A percentile compares a stretch with the other conserved stretches of the same genome.
These are phyloP conservation scores for Benitochromis conjunctus DNA, from an alignment of 2,113 vertebrate genomes.

Conservation along the genomic window DNA sequence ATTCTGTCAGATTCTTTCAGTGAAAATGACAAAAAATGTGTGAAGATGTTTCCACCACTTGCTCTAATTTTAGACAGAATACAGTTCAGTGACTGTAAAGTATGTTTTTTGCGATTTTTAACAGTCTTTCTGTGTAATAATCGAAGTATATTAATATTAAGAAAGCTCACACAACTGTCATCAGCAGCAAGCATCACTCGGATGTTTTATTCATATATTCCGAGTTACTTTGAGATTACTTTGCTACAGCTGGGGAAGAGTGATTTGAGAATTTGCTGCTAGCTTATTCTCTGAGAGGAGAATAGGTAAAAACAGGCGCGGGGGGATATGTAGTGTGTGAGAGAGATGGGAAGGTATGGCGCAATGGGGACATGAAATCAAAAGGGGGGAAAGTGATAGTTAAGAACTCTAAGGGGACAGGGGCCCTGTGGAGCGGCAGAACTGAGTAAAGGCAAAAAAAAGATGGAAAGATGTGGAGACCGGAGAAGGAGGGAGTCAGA, in stretches of 20 bases:
- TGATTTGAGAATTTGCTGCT: constrained; percentile 9
- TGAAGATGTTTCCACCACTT: background rate
- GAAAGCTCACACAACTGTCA: background rate
- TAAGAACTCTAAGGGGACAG: constrained; percentile 46
- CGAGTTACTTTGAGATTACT: constrained; percentile 20
- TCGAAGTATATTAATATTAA: background rate
- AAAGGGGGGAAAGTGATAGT: constrained; percentile 16
- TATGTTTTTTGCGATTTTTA: background rate
- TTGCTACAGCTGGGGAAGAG: background rate
- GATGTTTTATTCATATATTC: background rate
- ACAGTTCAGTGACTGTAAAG: background rate
- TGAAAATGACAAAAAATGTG: background rate
- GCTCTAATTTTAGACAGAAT: background rate
- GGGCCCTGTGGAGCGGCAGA: constrained; percentile 26
- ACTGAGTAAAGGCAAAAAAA: constrained; percentile 14
- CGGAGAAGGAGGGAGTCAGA: constrained; percentile 11
- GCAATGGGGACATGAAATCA: constrained; percentile 44
- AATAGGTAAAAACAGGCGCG: background rate
- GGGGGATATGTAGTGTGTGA: background rate
- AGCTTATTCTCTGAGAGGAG: background rate
- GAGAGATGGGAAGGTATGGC: background rate
- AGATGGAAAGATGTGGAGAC: constrained; percentile 8
- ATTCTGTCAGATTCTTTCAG: background rate
- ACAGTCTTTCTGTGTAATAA: background rate
- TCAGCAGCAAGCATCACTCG: background rate